Base-by-base conservation (phyloP, 1,140 invertebrate species). In the Papilio xuthus region DNA sequence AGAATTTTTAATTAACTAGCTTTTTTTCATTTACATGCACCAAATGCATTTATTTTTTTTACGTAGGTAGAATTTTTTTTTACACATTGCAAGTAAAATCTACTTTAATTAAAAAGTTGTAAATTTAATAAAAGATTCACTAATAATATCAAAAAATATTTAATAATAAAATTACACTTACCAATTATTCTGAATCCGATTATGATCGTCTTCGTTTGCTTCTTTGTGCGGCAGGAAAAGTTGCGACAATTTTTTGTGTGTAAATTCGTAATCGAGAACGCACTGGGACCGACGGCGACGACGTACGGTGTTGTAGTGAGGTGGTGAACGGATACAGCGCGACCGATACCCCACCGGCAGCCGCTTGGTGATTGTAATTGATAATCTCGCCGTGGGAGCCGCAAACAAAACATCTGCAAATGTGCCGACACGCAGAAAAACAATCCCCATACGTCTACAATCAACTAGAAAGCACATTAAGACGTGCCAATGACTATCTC, bases 331-430 rank as follows among this genome's bases (percentile, higher is more conserved):
- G 37, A 42, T 37, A 41, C 20, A 37, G 23, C 2, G 10, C 42
- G 37, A 71, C 37, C 70, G 70, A 71, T 42, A 71, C 37, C 41
- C 20, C 20, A 47, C 37, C 41, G 23, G 71, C n/a, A 13, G 60
- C 23, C 26, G 60, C 60, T 28, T 73, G 71, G 71, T 73, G 71
- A 73, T 73, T 73, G 71, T 47, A 73, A 73, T 73, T 73, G 71
- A 73, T 73, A 73, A 73, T 73, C 42, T 73, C 12, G 42, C 71
- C 71, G 71, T 73, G 71, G 71, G 71, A 73, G 71, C n/a, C 42
- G 6, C 37, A 73, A 73, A 73, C 71, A 47, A 73, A 73, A 26
- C 71, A 10, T 42, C 32, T 72, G 41, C 71, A 73, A 73, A 42
- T 73, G 23, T 73, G 71, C 41, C 71, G 71, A 44, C 42, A 23